Evolutionary conservation across 2,113 vertebrate species (phyloP), one percentile per base, ranked within the genome.

Genomic region (Coturnix japonica): DNA sequence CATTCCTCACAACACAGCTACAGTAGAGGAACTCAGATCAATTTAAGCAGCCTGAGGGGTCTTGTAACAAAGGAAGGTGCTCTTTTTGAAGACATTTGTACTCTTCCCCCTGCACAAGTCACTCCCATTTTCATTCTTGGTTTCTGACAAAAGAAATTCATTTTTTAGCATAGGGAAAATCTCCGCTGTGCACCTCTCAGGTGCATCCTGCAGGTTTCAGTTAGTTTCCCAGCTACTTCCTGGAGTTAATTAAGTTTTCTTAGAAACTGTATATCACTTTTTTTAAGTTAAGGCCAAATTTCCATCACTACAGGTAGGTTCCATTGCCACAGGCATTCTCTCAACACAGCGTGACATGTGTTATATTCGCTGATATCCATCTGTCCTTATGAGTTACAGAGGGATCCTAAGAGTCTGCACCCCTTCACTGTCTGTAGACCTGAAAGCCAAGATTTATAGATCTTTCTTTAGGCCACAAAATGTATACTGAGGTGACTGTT

Each of bases 171-270:
- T 1, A 74, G 25, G 13, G 2, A 74, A 91, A 81, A 77, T 53
- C 18, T 71, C 17, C 19, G 21, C 10, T 13, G 7, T 26, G 44
- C 3, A 30, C 6, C 69, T 66, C 57, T 31, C 0, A 0, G 61
- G 51, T n/a, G 25, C 46, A 66, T 25, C 30, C 31, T 20, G 15
- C 17, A 46, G 11, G 72, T 87, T 87, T 60, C 53, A 78, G 16
- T 69, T 63, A 81, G 26, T 14, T 49, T 82, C 41, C 8, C 19
- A 33, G 37, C 5, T 70, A 44, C 54, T 56, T 73, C 28, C 44
- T 46, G 66, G 22, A 63, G 28, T 61, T 14, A 9, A 31, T 77
- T 73, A 53, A 17, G 15, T 49, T 72, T 46, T 54, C 14, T 63
- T 76, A 87, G 49, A 91, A 78, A 63, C 17, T 21, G 4, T 22